Evolutionary conservation across 2,888 invertebrate species (phyloP), one percentile per base, ranked within the genome.

Genomic region (Macaria liturata): DNA sequence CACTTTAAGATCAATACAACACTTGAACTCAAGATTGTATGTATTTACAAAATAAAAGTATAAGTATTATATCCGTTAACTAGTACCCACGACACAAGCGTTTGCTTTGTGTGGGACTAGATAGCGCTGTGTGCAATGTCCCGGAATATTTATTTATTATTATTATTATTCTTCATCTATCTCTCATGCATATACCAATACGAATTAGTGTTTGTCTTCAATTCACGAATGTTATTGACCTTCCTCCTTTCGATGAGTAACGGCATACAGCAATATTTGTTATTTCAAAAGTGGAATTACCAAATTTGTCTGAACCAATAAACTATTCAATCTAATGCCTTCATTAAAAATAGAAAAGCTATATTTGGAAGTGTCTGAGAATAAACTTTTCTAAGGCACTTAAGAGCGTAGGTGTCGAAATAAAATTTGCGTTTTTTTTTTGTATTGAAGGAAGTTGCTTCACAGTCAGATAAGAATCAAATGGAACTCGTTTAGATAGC

Each of bases 251-350:
- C 8, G 52, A 45, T 53, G 53, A 58, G 49, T 46, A 46, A 46
- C 49, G 34, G 30, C 46, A 45, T 52, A 32, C 43, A 48, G 30
- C 47, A 37, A 51, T 20, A 20, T 1, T 20, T 20, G 7, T 47
- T 37, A 56, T 50, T 47, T 31, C 42, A 57, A 57, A 58, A 32
- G 49, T 43, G 4, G 20, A 50, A 54, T 54, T 32, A 31, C 58
- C 54, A 42, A 54, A 54, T 54, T n/a, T 6, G 50, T 54, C 42
- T 43, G 42, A 47, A 46, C 54, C 8, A 50, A 54, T 50, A 59
- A 43, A 54, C 31, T 39, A 50, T 20, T 42, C 54, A 39, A 46
- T 50, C 20, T 43, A 32, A 58, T 34, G 40, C 4, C 42, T 31
- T 2, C 39, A 43, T 58, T 43, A 40, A 43, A 31, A 30, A 32